Percentiles rank a stretch among this genome's conserved stretches.
These are phyloP conservation scores for Lamprotornis superbus DNA, from an alignment of 2,113 vertebrate species.

Conservation along the genomic window DNA sequence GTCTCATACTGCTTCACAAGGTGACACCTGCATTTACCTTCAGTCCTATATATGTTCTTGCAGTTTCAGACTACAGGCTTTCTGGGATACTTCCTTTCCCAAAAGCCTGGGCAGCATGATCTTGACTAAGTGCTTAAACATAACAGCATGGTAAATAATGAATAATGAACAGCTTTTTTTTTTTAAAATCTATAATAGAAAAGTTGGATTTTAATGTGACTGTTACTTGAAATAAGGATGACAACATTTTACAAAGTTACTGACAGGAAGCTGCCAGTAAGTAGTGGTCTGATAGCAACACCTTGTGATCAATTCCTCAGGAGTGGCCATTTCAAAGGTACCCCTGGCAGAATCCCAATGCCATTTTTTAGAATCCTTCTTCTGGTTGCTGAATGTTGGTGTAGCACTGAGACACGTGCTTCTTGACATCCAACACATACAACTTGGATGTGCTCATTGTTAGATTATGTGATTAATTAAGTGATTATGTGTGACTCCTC, in stretches of 20 bases:
- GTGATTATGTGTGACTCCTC: too few species aligned
- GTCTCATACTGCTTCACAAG: background rate
- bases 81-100: background rate
- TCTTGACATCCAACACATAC: rapidly evolving
- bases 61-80: background rate
- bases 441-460: rapidly evolving
- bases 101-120: background rate
- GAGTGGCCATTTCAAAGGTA: background rate
- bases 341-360: background rate
- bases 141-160: background rate
- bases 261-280: background rate
- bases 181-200: background rate
- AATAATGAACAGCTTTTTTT: background rate
- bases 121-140: background rate
- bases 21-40: background rate
- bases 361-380: background rate
- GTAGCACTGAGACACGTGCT: rapidly evolving
- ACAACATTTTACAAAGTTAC: background rate
- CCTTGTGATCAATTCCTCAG: background rate
- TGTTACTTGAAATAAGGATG: background rate
- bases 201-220: background rate
- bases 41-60: background rate
- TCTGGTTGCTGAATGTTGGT: background rate
- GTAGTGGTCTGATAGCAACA: background rate
- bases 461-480: background rate